Conservation (phyloP, 2,888 invertebrate genomes). For the Lepidocyrtinus sp. region DNA sequence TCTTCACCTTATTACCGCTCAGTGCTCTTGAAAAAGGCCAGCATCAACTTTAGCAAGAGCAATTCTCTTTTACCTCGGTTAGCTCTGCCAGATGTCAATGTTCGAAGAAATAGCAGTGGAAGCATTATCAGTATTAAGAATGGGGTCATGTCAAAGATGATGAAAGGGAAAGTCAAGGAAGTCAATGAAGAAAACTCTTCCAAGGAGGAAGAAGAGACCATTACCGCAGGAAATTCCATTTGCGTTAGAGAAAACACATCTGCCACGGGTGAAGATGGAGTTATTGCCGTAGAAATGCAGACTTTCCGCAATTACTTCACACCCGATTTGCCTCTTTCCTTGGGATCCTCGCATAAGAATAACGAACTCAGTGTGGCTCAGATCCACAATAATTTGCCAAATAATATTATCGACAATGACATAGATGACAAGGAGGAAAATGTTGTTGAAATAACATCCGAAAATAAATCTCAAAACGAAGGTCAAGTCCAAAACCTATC, state of each 20-base stretch:
- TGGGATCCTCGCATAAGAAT: too few relatives aligned
- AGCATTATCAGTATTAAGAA: constrained; percentile 48
- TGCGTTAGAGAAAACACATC: constrained; percentile 4
- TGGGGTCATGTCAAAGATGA: constrained; percentile 39
- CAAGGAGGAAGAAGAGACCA: constrained; percentile 20
- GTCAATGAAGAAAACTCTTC: neutral
- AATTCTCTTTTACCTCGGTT: constrained; percentile 43
- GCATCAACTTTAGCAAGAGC: constrained; percentile 17
- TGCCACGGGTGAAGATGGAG: neutral
- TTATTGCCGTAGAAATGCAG: constrained; percentile 47
- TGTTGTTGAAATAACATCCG: constrained; percentile 11
- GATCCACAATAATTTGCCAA: too few relatives aligned
- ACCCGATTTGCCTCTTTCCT: constrained; percentile 37
- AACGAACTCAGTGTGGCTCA: too few relatives aligned
- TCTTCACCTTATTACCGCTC: constrained; percentile 42
- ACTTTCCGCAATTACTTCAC: constrained; percentile 53
- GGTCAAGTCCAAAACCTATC: constrained; percentile 24
- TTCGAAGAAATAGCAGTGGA: constrained; percentile 51
- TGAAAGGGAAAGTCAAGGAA: constrained; percentile 51
- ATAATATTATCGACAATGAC: too few relatives aligned
- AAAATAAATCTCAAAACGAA: too few relatives aligned
- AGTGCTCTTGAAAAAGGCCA: constrained; percentile 52
- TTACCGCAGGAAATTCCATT: neutral
- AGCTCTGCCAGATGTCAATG: constrained; percentile 47
- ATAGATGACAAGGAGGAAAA: neutral